Percentiles rank a stretch among this genome's conserved stretches.
These are phyloP conservation scores for Ptychobarbus kaznakovi DNA, from an alignment of 2,797 vertebrate genomes.

Conservation along the genomic window DNA sequence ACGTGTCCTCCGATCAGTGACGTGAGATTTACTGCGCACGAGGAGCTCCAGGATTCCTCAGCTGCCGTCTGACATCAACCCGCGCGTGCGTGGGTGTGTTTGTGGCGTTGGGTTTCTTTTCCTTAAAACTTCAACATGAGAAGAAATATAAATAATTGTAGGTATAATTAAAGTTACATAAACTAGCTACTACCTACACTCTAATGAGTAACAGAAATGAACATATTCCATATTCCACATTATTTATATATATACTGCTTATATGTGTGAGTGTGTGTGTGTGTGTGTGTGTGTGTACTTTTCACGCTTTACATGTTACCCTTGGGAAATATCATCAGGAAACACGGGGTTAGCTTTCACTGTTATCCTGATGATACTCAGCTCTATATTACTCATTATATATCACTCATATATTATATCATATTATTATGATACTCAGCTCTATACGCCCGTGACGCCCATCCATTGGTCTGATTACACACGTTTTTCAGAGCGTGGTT, in stretches of 20 bases:
- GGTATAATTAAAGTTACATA: background rate
- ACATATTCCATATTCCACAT: background rate
- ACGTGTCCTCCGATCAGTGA: slow-evolving; percentile 75
- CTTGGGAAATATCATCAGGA: too few species aligned
- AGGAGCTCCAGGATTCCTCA: slow-evolving; percentile 72
- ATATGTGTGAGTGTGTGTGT: background rate
- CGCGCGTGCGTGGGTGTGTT: slow-evolving; percentile 64
- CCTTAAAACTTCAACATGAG: slow-evolving; percentile 51
- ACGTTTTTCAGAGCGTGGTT: too few species aligned
- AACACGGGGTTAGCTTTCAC: too few species aligned
- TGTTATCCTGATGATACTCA: too few species aligned
- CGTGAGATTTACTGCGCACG: slow-evolving; percentile 75
- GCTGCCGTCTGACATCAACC: slow-evolving; percentile 75
- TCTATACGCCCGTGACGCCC: too few species aligned
- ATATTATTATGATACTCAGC: too few species aligned
- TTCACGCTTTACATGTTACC: too few species aligned
- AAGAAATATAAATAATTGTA: slow-evolving; percentile 8
- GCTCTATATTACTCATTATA: too few species aligned
- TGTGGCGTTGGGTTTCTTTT: slow-evolving; percentile 64
- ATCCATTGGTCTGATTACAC: too few species aligned
- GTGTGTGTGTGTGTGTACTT: too few species aligned
- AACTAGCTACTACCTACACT: background rate
- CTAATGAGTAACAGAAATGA: background rate
- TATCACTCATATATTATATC: too few species aligned
- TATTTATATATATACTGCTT: background rate